A percentile compares a stretch with the other conserved stretches of the same genome.
Conservation (phyloP, 2,797 vertebrate species). For the Pseudochirops cupreus region DNA sequence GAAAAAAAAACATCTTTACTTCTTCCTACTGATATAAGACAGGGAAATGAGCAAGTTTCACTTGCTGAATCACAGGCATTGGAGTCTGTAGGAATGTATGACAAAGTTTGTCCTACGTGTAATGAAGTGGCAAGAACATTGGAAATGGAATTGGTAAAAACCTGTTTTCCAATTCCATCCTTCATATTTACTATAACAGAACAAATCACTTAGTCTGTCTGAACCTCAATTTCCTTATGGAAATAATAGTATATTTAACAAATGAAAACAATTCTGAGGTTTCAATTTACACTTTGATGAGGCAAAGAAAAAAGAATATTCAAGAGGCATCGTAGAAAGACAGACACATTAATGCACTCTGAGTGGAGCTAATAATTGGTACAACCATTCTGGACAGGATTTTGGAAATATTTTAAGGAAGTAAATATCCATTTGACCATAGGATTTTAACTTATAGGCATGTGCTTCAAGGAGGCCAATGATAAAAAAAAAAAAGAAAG, state of each 20-base stretch:
- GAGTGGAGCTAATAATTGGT: neutral
- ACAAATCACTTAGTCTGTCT: neutral
- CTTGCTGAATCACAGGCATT: neutral
- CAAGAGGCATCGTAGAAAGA: neutral
- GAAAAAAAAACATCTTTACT: neutral
- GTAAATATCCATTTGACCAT: too few relatives aligned
- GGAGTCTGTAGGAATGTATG: neutral
- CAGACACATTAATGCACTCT: neutral
- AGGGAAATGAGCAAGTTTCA: neutral
- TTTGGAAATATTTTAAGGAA: neutral
- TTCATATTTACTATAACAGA: neutral
- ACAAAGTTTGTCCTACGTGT: neutral
- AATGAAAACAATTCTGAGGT: neutral
- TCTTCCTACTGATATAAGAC: neutral
- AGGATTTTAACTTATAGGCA: too few relatives aligned
- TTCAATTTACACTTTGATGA: neutral
- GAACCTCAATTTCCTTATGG: neutral
- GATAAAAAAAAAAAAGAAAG: too few relatives aligned
- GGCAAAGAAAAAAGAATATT: neutral
- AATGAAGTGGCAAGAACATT: neutral
- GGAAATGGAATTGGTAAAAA: neutral
- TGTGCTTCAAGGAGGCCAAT: too few relatives aligned
- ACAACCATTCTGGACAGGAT: neutral
- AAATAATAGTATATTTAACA: neutral
- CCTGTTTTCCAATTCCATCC: neutral